Evolutionary conservation across 2,888 invertebrate species (phyloP), one percentile per base, ranked within the genome.

Genomic region (Adineta ricciae): DNA sequence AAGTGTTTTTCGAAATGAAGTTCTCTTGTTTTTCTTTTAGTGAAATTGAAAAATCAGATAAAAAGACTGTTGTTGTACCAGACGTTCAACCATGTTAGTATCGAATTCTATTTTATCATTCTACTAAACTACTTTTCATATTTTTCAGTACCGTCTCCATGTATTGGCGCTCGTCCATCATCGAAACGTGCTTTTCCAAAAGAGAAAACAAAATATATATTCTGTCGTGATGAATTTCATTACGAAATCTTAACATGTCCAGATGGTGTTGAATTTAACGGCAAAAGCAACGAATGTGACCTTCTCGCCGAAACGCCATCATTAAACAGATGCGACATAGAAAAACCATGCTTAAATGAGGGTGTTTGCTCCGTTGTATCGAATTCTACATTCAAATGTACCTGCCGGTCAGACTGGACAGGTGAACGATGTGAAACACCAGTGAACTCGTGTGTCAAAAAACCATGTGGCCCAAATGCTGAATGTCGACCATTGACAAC

Each of bases 361-460:
- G 78, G 78, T 24, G 41, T 36, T 11, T 78, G 78, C 41, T 16
- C 14, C 11, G 2, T 32, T 14, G 24, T 41, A 78, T 9, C 24
- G 5, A 24, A 38, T 41, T 41, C 41, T 41, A 14, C 21, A 41
- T 41, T 41, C n/a, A 78, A 78, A 78, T 78, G 78, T 78, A n/a
- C 5, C 3, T 78, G 78, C n/a, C 21, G 2, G 9, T 3, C 21
- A n/a, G 41, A 41, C 21, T 78, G 38, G 38, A 78, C 78, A 11
- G 78, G 78, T 78, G 78, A 78, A 2, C 8, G 78, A 78, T 78
- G 78, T 78, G 78, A 78, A 38, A 78, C n/a, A 38, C 41, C 41
- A 2, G 4, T 41, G 9, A 78, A 41, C n/a, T 41, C 41, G n/a
- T 78, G 78, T 78, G 78, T 41, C 1, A 78, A 8, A n/a, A 41